A percentile compares a stretch with the other conserved stretches of the same genome.
These are phyloP conservation scores for Pelochelys cantorii DNA, from an alignment of 2,797 vertebrate species.

Conservation along the genomic window DNA sequence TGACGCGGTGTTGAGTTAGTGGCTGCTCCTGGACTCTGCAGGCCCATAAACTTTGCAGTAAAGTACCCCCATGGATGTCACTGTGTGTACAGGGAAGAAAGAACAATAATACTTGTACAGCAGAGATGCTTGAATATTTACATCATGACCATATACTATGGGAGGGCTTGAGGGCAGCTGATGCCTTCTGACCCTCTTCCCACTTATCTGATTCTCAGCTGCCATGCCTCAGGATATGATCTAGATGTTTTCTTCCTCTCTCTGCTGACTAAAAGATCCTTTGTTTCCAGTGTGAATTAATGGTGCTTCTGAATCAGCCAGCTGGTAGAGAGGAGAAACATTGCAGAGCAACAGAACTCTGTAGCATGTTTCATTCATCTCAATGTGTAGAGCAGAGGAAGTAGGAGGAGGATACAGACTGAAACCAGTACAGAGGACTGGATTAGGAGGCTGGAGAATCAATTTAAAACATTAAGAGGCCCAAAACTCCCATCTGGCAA, in stretches of 20 bases:
- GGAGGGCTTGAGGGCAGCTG: background rate
- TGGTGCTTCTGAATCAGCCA: constrained; percentile 40
- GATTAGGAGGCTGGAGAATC: constrained; percentile 45
- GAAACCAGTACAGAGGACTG: background rate
- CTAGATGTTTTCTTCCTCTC: constrained; percentile 28
- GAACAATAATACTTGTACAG: background rate
- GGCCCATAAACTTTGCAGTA: constrained; percentile 2
- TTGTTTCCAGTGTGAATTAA: constrained; percentile 66
- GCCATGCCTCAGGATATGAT: constrained; percentile 54
- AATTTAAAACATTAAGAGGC: constrained; percentile 34
- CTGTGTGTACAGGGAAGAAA: constrained; percentile 41
- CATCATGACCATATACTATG: constrained; percentile 15
- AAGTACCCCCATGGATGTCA: constrained; percentile 41
- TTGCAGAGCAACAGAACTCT: constrained; percentile 1
- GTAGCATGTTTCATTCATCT: constrained; percentile 47
- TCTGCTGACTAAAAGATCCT: constrained; percentile 49
- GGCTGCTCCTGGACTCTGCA: background rate
- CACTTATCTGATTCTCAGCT: constrained; percentile 62
- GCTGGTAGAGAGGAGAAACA: constrained; percentile 35
- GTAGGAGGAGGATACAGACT: background rate
- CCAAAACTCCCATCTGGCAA: background rate
- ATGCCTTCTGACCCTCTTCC: constrained; percentile 40
- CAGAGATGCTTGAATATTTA: constrained; percentile 62
- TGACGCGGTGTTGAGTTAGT: constrained; percentile 9
- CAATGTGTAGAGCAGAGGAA: background rate